These are phyloP conservation scores for Neostethus bicornis DNA, from an alignment of 2,797 vertebrate species.

Conservation along the genomic window DNA sequence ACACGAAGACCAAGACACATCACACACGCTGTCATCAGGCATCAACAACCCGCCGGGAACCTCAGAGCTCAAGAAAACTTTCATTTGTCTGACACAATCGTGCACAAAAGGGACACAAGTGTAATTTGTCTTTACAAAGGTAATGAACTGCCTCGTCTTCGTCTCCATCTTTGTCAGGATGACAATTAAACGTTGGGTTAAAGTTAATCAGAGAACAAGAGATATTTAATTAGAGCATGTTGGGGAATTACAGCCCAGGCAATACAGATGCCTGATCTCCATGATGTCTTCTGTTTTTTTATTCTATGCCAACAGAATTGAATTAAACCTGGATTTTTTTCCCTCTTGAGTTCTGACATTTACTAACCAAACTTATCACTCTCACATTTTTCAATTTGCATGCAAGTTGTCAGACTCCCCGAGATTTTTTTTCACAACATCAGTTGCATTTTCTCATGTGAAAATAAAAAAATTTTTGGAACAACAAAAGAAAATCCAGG, in stretches of 20 bases:
- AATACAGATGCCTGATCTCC: not conserved
- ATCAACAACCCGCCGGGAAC: not conserved
- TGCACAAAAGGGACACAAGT: not conserved
- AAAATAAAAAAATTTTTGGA: too few relatives aligned
- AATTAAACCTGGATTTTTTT: too few relatives aligned
- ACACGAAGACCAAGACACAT: slow-evolving; percentile 2
- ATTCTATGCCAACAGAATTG: too few relatives aligned
- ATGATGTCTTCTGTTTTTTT: too few relatives aligned
- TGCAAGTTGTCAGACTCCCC: too few relatives aligned
- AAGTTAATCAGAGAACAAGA: not conserved
- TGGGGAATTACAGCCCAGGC: not conserved
- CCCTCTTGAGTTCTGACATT: too few relatives aligned
- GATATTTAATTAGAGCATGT: slow-evolving; percentile 1
- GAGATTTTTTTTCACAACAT: too few relatives aligned
- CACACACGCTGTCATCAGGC: not conserved
- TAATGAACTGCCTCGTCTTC: not conserved
- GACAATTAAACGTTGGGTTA: not conserved
- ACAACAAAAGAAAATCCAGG: too few relatives aligned
- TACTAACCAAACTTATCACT: too few relatives aligned
- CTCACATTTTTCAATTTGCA: too few relatives aligned
- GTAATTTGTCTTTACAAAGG: not conserved
- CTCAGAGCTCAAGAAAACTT: not conserved
- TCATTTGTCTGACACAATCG: slow-evolving; percentile 2
- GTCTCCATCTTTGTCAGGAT: not conserved
- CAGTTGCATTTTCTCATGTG: too few relatives aligned